These are phyloP conservation scores for Sarcoramphus papa DNA, from an alignment of 2,797 vertebrate genomes.

Conservation along the genomic window DNA sequence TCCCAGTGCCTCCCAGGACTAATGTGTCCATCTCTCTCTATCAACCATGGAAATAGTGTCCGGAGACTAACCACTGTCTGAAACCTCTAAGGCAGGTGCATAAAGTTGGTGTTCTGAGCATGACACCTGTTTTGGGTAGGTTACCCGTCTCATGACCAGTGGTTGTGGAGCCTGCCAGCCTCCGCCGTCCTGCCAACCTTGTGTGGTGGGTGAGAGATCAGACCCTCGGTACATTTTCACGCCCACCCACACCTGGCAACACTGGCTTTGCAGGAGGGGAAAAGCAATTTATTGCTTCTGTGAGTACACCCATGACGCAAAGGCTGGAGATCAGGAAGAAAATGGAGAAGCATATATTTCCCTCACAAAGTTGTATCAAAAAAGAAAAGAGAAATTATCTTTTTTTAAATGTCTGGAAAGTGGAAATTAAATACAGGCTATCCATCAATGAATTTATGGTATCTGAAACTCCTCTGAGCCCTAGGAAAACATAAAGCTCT, in stretches of 20 bases:
- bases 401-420: neutral
- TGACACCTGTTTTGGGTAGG: neutral
- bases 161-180: neutral
- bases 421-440: neutral
- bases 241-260: neutral
- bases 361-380: neutral
- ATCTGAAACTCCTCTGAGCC: neutral
- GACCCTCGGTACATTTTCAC: neutral
- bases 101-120: neutral
- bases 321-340: neutral
- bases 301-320: rapidly evolving
- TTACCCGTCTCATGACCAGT: neutral
- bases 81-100: neutral
- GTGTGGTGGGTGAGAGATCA: rapidly evolving
- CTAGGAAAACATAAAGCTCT: neutral
- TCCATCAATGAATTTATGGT: neutral
- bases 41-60: neutral
- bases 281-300: neutral
- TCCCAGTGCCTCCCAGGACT: rapidly evolving
- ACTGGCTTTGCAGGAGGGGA: neutral
- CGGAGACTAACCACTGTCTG: neutral
- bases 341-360: neutral
- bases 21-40: neutral
- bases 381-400: neutral
- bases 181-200: neutral